Percentiles rank a stretch among this genome's conserved stretches.
Conservation (phyloP, 2,113 vertebrate species). For the Glaucomys volans region DNA sequence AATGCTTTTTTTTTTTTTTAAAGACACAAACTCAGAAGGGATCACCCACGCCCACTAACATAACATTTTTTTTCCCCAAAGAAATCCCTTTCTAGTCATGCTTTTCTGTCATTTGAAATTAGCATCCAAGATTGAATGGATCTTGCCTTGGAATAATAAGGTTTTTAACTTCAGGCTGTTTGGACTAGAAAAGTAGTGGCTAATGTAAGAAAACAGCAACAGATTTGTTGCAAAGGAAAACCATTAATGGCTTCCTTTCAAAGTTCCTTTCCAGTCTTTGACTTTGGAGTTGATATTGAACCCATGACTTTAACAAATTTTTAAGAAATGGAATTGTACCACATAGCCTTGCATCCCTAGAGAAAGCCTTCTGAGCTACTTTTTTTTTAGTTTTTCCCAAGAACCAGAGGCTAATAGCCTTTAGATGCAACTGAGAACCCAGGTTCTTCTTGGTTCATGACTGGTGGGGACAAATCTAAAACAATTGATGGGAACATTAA, state of each 20-base stretch:
- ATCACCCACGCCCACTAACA: background rate
- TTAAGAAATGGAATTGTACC: background rate
- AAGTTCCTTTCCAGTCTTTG: conserved; percentile 15
- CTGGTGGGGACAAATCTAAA: background rate
- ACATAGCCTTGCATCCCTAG: background rate
- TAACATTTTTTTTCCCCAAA: background rate
- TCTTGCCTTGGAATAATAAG: conserved; percentile 34
- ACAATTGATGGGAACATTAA: background rate
- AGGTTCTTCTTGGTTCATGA: background rate
- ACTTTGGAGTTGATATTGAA: conserved; percentile 27
- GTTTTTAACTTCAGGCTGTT: conserved; percentile 28
- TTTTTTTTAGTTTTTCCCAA: background rate
- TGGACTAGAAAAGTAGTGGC: conserved; percentile 40
- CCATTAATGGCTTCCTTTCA: conserved; percentile 16
- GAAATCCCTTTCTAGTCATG: background rate
- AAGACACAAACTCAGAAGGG: background rate
- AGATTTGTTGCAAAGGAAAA: conserved; percentile 29
- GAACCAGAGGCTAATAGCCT: background rate
- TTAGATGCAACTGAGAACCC: background rate
- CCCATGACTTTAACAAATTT: background rate
- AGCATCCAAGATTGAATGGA: background rate
- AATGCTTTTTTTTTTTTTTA: background rate
- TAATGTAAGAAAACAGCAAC: conserved; percentile 59
- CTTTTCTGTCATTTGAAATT: conserved; percentile 50
- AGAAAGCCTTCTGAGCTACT: conserved; percentile 23